Conservation (phyloP, 2,113 vertebrate genomes). For the Rhinolophus ferrumequinum region DNA sequence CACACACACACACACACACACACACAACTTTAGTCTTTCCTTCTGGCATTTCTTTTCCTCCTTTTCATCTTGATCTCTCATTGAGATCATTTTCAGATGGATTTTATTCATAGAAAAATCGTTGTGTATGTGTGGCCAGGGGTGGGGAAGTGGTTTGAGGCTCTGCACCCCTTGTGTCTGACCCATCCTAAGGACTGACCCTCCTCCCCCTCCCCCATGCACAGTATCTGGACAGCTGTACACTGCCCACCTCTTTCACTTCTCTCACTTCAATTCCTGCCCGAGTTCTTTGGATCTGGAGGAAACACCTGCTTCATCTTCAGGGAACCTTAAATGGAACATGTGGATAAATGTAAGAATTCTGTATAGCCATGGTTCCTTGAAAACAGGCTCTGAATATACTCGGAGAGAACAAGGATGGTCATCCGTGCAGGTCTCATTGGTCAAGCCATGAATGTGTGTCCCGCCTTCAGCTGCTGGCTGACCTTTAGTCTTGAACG, state of each 20-base stretch:
- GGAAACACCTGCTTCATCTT: conserved; percentile 1
- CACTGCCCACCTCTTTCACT: not conserved
- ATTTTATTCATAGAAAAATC: conserved; percentile 17
- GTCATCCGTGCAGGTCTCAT: not conserved
- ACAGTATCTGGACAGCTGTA: not conserved
- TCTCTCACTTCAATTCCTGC: not conserved
- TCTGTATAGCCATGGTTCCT: not conserved
- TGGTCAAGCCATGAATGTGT: not conserved
- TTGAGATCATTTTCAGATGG: not conserved
- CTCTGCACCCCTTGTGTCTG: not conserved
- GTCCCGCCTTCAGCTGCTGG: not conserved
- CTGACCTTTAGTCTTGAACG: not conserved
- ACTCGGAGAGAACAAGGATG: not conserved
- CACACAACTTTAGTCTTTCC: not conserved
- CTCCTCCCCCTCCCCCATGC: not conserved
- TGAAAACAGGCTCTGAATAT: not conserved
- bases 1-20: too few relatives aligned
- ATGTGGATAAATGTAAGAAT: not conserved
- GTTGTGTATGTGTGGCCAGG: not conserved
- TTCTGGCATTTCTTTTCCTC: not conserved
- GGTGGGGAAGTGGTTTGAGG: not conserved
- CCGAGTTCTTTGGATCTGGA: not conserved
- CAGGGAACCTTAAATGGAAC: not conserved
- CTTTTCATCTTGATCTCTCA: conserved; percentile 1
- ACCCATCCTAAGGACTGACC: not conserved